Evolutionary conservation across 2,888 invertebrate genomes (phyloP).

Genomic region (Agonum fuliginosum): DNA sequence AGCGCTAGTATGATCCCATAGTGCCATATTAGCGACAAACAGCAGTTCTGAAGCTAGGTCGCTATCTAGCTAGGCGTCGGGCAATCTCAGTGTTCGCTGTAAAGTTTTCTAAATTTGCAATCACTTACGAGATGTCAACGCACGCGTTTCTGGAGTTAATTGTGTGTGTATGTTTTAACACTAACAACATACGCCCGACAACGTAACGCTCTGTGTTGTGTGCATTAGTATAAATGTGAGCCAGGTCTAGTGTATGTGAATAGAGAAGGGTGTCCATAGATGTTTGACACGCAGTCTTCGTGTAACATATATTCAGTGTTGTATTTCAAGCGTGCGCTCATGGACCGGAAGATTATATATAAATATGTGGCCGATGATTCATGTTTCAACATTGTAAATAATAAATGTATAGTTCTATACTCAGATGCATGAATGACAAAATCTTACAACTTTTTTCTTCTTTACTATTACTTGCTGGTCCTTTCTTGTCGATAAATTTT

Average conservation of each 20-base stretch:
- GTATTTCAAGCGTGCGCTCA: conserved; percentile 57
- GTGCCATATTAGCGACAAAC: conserved; percentile 23
- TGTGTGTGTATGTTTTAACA: conserved; percentile 56
- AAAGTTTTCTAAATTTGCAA: conserved; percentile 38
- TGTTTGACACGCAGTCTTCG: conserved; percentile 50
- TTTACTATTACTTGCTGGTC: conserved; percentile 36
- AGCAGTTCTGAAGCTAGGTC: conserved; percentile 21
- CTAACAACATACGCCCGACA: conserved; percentile 43
- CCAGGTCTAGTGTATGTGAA: conserved; percentile 65
- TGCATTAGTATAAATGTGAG: conserved; percentile 65
- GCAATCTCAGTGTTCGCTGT: conserved; percentile 42
- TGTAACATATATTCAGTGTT: conserved; percentile 57
- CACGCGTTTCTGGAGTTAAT: conserved; percentile 39
- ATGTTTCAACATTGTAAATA: conserved; percentile 55
- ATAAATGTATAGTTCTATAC: conserved; percentile 50
- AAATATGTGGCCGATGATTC: conserved; percentile 51
- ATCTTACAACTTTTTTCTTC: conserved; percentile 28
- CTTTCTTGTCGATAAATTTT: conserved; percentile 1
- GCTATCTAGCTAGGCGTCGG: conserved; percentile 29
- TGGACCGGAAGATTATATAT: conserved; percentile 53
- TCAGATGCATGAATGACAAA: conserved; percentile 51
- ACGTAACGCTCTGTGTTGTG: conserved; percentile 57
- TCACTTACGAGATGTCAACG: conserved; percentile 15
- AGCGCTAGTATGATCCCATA: conserved; percentile 18
- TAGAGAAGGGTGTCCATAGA: conserved; percentile 62